A percentile compares a stretch with the other conserved stretches of the same genome.
Evolutionary conservation across 2,797 vertebrate genomes (phyloP).

Genomic region (Clarias platycephalus): DNA sequence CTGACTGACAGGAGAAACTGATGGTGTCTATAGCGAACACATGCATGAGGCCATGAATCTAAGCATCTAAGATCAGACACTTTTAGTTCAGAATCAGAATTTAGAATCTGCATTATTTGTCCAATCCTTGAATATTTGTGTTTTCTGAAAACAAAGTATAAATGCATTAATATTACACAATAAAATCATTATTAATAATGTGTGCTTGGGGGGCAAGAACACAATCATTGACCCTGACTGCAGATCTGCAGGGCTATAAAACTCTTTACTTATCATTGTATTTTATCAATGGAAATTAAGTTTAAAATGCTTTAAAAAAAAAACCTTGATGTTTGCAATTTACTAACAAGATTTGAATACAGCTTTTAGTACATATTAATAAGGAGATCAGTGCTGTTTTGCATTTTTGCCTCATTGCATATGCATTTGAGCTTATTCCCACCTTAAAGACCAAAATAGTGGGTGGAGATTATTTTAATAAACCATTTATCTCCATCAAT

Average conservation of each 20-base stretch:
- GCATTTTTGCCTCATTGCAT: not conserved
- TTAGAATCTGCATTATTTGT: no score
- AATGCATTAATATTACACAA: not conserved
- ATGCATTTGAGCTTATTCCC: not conserved
- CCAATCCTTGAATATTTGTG: not conserved
- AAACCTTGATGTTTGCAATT: not conserved
- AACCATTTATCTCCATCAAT: not conserved
- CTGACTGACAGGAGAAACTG: not conserved
- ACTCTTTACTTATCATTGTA: not conserved
- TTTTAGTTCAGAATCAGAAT: no score
- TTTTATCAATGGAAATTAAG: constrained; percentile 60
- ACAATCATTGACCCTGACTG: not conserved
- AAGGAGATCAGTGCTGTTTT: not conserved
- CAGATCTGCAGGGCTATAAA: no score
- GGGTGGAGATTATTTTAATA: not conserved
- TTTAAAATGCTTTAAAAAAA: constrained; percentile 47
- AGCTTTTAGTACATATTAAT: constrained; percentile 1
- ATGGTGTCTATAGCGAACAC: not conserved
- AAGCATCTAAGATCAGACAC: no score
- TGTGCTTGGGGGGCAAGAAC: not conserved
- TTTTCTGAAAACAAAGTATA: not conserved
- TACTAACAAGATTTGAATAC: not conserved
- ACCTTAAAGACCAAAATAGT: not conserved
- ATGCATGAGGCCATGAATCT: not conserved
- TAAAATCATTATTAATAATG: not conserved